Evolutionary conservation across 1,140 invertebrate genomes (phyloP).

Genomic region (Cherax quadricarinatus): DNA sequence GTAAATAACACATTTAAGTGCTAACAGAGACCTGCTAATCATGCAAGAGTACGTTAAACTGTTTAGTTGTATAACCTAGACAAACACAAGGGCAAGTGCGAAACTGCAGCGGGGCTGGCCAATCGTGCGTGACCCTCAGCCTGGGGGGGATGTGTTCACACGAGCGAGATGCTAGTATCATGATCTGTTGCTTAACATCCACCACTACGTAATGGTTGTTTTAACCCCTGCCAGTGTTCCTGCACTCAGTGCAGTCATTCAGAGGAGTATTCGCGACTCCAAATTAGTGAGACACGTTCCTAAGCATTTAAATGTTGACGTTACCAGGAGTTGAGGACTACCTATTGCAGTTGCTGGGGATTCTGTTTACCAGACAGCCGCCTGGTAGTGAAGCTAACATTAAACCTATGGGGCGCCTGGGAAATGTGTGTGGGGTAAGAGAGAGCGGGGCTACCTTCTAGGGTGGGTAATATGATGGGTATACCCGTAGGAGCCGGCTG

Average conservation of each 20-base stretch:
- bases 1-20: too few species aligned
- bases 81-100: not conserved
- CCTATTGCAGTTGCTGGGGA: not conserved
- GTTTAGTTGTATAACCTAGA: not conserved
- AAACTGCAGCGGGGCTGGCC: slow-evolving; percentile 2
- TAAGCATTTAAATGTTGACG: not conserved
- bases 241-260: too few species aligned
- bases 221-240: too few species aligned
- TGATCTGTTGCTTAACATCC: not conserved
- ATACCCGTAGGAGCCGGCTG: slow-evolving; percentile 21
- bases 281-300: not conserved
- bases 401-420: not conserved
- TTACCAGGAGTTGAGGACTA: not conserved
- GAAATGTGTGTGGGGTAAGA: not conserved
- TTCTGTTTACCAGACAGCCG: not conserved
- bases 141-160: not conserved
- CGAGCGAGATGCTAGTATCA: not conserved
- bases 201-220: too few species aligned
- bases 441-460: not conserved
- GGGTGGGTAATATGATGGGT: not conserved
- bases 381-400: not conserved
- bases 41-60: slow-evolving; percentile 5
- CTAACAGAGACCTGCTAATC: not conserved
- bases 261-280: too few species aligned
- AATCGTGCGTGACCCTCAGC: slow-evolving; percentile 10